A percentile compares a stretch with the other conserved stretches of the same genome.
phyloP scores from a whole-genome alignment of 2,113 vertebrate species.

The Gopherus flavomarginatus region DNA sequence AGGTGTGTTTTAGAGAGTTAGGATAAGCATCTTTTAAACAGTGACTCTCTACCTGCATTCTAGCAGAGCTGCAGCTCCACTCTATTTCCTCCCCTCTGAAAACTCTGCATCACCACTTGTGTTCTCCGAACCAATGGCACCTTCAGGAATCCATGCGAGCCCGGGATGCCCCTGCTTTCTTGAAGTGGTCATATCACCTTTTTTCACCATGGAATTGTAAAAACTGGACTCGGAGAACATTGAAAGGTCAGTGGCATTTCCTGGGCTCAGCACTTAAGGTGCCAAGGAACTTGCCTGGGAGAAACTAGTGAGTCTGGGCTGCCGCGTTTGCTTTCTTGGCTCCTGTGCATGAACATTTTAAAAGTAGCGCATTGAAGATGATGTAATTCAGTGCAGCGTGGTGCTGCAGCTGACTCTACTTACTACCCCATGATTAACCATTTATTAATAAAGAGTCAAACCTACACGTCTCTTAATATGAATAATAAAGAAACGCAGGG shows the following conservation, averaged over 20 bases:
- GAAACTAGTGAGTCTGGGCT: not conserved
- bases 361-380: fast-evolving
- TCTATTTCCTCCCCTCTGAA: not conserved
- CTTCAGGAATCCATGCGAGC: not conserved
- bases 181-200: not conserved
- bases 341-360: not conserved
- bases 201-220: not conserved
- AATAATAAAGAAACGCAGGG: fast-evolving
- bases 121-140: not conserved
- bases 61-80: not conserved
- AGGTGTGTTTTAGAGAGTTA: not conserved
- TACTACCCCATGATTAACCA: not conserved
- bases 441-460: not conserved
- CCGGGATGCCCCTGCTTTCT: not conserved
- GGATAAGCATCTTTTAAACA: not conserved
- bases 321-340: not conserved
- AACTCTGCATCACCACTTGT: not conserved
- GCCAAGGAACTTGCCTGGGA: not conserved
- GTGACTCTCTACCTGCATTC: not conserved
- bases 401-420: not conserved
- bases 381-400: fast-evolving
- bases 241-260: not conserved
- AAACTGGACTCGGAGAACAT: not conserved
- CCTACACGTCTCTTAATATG: not conserved
- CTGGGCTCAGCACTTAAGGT: not conserved